These are phyloP conservation scores for Halyomorpha halys DNA, from an alignment of 1,140 invertebrate genomes.

Conservation along the genomic window DNA sequence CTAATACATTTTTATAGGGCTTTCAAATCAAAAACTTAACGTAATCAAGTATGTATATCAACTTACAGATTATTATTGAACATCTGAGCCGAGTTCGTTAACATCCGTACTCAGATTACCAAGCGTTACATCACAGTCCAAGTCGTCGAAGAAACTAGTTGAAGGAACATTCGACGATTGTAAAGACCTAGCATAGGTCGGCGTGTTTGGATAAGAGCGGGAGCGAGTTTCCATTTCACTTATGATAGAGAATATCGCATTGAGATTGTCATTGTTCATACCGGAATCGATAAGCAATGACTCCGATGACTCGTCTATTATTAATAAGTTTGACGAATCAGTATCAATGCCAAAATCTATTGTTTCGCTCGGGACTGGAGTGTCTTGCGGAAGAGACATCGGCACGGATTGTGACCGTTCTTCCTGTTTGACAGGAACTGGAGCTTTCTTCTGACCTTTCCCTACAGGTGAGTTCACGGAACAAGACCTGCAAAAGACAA, in stretches of 20 bases:
- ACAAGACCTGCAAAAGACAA: not conserved
- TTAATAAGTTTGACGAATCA: constrained; percentile 20
- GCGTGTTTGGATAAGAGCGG: constrained; percentile 1
- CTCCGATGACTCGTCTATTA: not conserved
- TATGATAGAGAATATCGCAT: constrained; percentile 13
- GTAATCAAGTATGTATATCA: too few species aligned
- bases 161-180: constrained; percentile 2
- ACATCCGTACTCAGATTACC: not conserved
- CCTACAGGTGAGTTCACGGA: not conserved
- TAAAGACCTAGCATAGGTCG: not conserved
- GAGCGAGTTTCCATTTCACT: constrained; percentile 13
- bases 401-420: constrained; percentile 10
- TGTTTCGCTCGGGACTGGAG: constrained; percentile 20
- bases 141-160: constrained; percentile 2
- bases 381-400: constrained; percentile 15
- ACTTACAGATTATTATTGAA: constrained; percentile 8
- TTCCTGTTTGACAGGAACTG: constrained; percentile 5
- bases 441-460: not conserved
- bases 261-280: constrained; percentile 14
- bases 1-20: too few species aligned
- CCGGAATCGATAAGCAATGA: not conserved
- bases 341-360: constrained; percentile 21
- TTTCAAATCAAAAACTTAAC: too few species aligned
- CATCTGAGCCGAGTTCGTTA: not conserved
- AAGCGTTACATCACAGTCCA: constrained; percentile 11